Conservation (phyloP, 2,888 invertebrate species). For the Aquatica leii region DNA sequence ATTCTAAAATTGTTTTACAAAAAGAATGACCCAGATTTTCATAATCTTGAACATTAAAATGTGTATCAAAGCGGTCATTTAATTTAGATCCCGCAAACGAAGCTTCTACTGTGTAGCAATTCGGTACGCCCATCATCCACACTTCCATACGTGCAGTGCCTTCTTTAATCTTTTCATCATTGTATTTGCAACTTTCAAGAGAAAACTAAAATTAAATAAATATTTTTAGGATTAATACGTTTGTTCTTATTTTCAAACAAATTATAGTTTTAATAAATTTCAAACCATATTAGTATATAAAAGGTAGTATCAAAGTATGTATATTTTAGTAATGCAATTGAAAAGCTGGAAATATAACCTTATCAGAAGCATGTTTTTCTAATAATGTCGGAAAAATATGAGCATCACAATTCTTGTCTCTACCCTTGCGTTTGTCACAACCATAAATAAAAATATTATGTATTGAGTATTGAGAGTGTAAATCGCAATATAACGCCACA, state of each 20-base stretch:
- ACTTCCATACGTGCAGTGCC: slow-evolving; percentile 94
- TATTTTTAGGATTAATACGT: too few relatives aligned
- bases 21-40: slow-evolving; percentile 87
- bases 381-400: slow-evolving; percentile 95
- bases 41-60: slow-evolving; percentile 82
- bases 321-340: too few relatives aligned
- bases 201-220: slow-evolving; percentile 74
- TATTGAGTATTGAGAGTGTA: slow-evolving; percentile 93
- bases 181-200: slow-evolving; percentile 93
- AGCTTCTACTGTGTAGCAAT: slow-evolving; percentile 95
- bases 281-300: background rate
- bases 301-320: too few relatives aligned
- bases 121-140: slow-evolving; percentile 94
- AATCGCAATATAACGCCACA: slow-evolving; percentile 89
- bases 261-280: background rate
- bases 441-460: slow-evolving; percentile 98
- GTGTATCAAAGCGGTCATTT: slow-evolving; percentile 82
- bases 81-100: slow-evolving; percentile 91
- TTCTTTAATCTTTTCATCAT: slow-evolving; percentile 92
- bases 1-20: slow-evolving; percentile 92
- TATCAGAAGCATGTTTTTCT: slow-evolving; percentile 90
- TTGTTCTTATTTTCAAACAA: too few relatives aligned
- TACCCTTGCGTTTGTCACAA: slow-evolving; percentile 84
- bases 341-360: too few relatives aligned
- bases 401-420: slow-evolving; percentile 82